Conservation (phyloP, 2,888 invertebrate genomes). For the Subacronicta megacephala region DNA sequence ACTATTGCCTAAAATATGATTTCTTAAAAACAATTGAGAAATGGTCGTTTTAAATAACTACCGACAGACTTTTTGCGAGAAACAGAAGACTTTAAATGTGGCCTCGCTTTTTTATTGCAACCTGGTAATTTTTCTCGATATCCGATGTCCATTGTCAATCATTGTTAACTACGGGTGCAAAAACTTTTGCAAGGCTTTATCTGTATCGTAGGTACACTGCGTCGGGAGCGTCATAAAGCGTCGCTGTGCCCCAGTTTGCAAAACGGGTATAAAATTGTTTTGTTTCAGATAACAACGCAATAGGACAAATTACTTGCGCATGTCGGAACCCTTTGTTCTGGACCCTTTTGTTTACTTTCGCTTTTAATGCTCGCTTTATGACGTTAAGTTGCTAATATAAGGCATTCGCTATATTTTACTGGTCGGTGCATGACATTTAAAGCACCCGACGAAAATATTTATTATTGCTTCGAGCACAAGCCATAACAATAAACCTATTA, state of each 20-base stretch:
- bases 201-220: conserved; percentile 65
- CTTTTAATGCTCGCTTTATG: conserved; percentile 68
- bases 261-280: conserved; percentile 73
- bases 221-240: conserved; percentile 74
- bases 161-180: conserved; percentile 72
- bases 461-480: conserved; percentile 27
- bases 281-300: conserved; percentile 80
- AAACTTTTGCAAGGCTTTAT: conserved; percentile 81
- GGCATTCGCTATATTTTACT: conserved; percentile 32
- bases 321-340: conserved; percentile 77
- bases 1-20: conserved; percentile 28
- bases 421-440: conserved; percentile 17
- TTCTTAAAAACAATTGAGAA: conserved; percentile 40
- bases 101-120: conserved; percentile 75
- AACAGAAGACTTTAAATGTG: conserved; percentile 55
- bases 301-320: conserved; percentile 80
- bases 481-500: conserved; percentile 1
- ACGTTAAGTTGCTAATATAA: conserved; percentile 45
- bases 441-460: conserved; percentile 19
- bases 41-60: conserved; percentile 42
- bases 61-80: conserved; percentile 44
- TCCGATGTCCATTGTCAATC: conserved; percentile 72
- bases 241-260: conserved; percentile 80
- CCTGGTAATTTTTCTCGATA: conserved; percentile 70
- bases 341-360: conserved; percentile 76